Evolutionary conservation across 2,888 invertebrate genomes (phyloP), one percentile per base, ranked within the genome.

Genomic region (Sarcophaga rosellei): DNA sequence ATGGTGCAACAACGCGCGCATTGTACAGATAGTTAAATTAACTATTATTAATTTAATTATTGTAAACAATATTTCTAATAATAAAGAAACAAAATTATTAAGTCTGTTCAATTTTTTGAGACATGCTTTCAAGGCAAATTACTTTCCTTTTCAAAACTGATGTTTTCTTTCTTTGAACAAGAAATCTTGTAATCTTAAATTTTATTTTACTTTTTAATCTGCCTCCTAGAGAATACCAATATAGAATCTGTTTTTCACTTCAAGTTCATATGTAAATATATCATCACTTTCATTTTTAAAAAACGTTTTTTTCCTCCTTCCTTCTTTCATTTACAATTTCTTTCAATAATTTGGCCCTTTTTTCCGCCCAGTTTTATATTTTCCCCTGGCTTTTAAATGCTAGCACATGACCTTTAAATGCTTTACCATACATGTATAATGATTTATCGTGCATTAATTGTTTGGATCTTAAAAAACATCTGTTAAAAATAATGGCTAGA

Each of bases 371-470:
- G 23, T 44, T n/a, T 21, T n/a, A 4, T 20, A n/a, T 47, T 23
- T 53, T 53, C 45, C 23, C 23, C 3, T 45, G 12, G 21, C 17
- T 4, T 44, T 44, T 20, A 11, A 20, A 35, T 35, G 35, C 35
- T 12, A 75, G 20, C 66, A 10, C 17, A 8, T 65, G 74, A 75
- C 74, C 79, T 75, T 84, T 79, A 68, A 75, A 25, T 20, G 35
- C 20, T 59, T 63, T 47, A 44, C n/a, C 8, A 53, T 21, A 35
- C 45, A 17, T 57, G 35, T 10, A 35, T 3, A 53, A 78, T 73
- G 73, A 78, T 83, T 78, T 68, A 83, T 83, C 57, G 47, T 63
- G 73, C 78, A 73, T 44, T 79, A 84, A 83, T 79, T 59, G 68
- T 74, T 69, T 25, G 68, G 47, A 65, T 35, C 62, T 63, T 44